A percentile compares a stretch with the other conserved stretches of the same genome.
Evolutionary conservation across 2,888 invertebrate species (phyloP).

Genomic region (Agrochola circellaris): DNA sequence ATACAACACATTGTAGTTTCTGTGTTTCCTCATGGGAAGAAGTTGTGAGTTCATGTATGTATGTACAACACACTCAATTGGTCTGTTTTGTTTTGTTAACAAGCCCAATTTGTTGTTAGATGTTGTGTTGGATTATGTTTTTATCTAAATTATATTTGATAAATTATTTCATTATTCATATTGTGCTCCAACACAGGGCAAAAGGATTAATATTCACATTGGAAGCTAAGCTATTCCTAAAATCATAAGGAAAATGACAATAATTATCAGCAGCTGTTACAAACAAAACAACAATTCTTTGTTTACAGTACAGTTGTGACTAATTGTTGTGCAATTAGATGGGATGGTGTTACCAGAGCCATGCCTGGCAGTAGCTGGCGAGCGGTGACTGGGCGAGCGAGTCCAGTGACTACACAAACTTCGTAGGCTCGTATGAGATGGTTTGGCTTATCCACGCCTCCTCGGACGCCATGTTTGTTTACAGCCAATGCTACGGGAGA

Average conservation of each 20-base stretch:
- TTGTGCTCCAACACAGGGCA: not conserved
- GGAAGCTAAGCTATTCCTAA: not conserved
- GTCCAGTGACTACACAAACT: not conserved
- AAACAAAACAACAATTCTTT: constrained; percentile 7
- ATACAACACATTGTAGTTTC: not conserved
- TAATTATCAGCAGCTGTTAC: constrained; percentile 36
- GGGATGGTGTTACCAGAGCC: not conserved
- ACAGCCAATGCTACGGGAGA: constrained; percentile 67
- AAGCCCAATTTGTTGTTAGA: not conserved
- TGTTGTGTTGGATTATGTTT: not conserved
- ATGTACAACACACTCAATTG: not conserved
- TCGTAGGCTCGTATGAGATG: constrained; percentile 1
- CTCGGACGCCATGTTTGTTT: constrained; percentile 79
- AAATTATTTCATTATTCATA: not conserved
- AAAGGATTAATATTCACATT: not conserved
- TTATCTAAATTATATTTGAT: not conserved
- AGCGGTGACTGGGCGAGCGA: not conserved
- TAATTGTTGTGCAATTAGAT: constrained; percentile 34
- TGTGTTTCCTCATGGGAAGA: not conserved
- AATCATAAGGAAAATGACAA: not conserved
- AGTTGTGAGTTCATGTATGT: not conserved
- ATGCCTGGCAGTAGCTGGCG: not conserved
- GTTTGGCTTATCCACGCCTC: constrained; percentile 16
- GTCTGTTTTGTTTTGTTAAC: not conserved
- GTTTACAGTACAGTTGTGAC: constrained; percentile 15